Evolutionary conservation across 1,140 invertebrate genomes (phyloP).

Genomic region (Chrysomallon squamiferum): DNA sequence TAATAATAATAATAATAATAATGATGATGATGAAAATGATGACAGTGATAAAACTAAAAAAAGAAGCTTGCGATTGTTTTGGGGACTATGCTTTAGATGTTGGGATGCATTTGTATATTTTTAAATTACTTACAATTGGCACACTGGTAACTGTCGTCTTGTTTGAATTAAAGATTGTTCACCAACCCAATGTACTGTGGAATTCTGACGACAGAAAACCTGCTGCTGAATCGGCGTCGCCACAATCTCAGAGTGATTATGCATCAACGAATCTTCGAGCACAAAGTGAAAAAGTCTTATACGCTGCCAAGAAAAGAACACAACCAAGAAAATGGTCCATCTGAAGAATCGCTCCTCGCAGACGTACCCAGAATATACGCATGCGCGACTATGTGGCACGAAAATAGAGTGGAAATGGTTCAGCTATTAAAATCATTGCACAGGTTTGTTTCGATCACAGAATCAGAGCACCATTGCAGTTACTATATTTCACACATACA

Average conservation of each 20-base stretch:
- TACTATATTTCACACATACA: no score
- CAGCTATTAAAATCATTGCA: slow-evolving; percentile 70
- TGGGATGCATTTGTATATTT: not conserved
- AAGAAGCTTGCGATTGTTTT: no score
- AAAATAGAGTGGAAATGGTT: slow-evolving; percentile 59
- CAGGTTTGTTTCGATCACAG: no score
- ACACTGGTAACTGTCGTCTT: no score
- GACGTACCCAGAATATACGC: slow-evolving; percentile 55
- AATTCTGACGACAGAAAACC: slow-evolving; percentile 90
- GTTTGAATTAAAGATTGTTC: slow-evolving; percentile 71
- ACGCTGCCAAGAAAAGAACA: no score
- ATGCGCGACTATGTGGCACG: slow-evolving; percentile 63
- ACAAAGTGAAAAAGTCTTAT: no score
- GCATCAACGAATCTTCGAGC: slow-evolving; percentile 51
- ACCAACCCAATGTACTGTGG: slow-evolving; percentile 92
- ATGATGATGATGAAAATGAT: no score
- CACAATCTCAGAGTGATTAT: slow-evolving; percentile 68
- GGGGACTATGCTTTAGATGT: not conserved
- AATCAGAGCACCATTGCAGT: no score
- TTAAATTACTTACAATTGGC: no score
- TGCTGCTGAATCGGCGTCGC: slow-evolving; percentile 88
- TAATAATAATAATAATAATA: no score
- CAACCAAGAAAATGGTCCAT: no score
- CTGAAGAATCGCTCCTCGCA: slow-evolving; percentile 11
- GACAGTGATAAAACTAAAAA: no score